These are phyloP conservation scores for Molorchus minor DNA, from an alignment of 2,888 invertebrate genomes.

Conservation along the genomic window DNA sequence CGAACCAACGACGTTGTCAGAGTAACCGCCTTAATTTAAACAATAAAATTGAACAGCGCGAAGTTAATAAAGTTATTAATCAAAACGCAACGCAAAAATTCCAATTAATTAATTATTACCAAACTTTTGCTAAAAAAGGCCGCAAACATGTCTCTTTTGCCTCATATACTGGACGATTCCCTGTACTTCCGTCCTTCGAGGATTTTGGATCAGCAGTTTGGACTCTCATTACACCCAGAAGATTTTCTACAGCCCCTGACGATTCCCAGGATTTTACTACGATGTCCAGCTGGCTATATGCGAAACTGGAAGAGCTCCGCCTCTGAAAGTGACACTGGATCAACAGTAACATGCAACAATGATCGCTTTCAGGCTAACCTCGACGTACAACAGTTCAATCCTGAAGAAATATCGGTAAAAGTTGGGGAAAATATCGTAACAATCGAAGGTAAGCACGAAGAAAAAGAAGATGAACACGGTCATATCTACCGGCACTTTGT, in stretches of 20 bases:
- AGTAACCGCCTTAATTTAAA: no score
- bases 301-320: conserved; percentile 30
- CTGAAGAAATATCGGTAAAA: conserved; percentile 81
- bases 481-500: conserved; percentile 81
- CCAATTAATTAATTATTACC: no score
- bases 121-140: neutral
- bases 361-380: conserved; percentile 76
- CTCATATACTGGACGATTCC: conserved; percentile 1
- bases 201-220: conserved; percentile 9
- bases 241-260: conserved; percentile 9
- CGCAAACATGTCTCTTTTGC: conserved; percentile 9
- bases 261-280: neutral
- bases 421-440: conserved; percentile 70
- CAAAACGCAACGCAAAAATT: no score
- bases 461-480: conserved; percentile 78
- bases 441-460: conserved; percentile 82
- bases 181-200: neutral
- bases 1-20: no score
- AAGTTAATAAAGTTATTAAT: no score
- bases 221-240: neutral
- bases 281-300: conserved; percentile 26
- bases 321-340: conserved; percentile 36
- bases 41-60: no score
- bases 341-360: conserved; percentile 62
- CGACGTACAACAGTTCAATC: conserved; percentile 80